Evolutionary conservation across 2,888 invertebrate species (phyloP), one percentile per base, ranked within the genome.

Genomic region (Syrphus vitripennis): DNA sequence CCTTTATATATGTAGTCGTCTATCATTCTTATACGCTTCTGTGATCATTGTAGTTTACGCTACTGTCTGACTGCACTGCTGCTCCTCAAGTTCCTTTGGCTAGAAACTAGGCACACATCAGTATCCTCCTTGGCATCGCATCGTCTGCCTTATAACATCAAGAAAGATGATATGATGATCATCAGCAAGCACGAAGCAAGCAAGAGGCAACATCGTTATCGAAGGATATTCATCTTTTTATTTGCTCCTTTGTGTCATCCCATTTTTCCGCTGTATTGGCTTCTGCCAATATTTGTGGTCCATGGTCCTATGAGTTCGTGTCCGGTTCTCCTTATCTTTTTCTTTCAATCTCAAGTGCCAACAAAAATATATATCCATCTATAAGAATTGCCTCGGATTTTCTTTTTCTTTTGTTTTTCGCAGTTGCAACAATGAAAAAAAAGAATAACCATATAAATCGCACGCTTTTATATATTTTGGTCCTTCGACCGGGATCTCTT

Each of bases 271-370:
- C 69, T 86, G 55, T 81, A 77, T 81, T 81, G 77, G 63, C 77
- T 81, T 81, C 50, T 77, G 74, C 72, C 81, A 84, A 84, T 84
- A 84, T 84, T 84, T 84, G 81, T 69, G 84, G 81, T 84, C 81
- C 76, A 76, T 24, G 34, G 75, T 65, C 61, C 53, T 34, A 10
- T 31, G 67, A 24, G 65, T 45, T 45, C 45, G 67, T 29, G 65
- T 45, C 65, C 45, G 29, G 19, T 55, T 31, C 55, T 37, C 2
- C 7, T 9, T 9, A 7, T 21, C 21, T 59, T 29, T 29, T 10
- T 55, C 16, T 29, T 4, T 59, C 42, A 42, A 24, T 63, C 65
- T 65, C 45, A 65, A 82, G 26, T 72, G 77, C 40, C 63, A 53
- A 19, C 82, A 74, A 76, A 80, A 80, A 76, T 71, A 76, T n/a